phyloP scores from a whole-genome alignment of 2,113 vertebrate species.

The Typhlomys cinereus region DNA sequence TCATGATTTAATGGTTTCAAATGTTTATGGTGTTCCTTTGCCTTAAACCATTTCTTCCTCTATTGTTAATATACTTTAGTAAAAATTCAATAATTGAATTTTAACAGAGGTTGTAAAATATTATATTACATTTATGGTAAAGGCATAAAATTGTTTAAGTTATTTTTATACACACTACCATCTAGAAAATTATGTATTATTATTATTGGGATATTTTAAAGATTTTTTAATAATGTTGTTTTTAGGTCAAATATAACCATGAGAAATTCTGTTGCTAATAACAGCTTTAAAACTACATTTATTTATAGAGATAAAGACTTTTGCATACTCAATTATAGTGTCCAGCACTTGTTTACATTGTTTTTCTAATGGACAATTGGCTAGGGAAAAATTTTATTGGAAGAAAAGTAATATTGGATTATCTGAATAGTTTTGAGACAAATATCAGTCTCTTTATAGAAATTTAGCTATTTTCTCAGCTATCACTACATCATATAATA shows the following conservation, averaged over 20 bases:
- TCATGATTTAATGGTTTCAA: conserved; percentile 53
- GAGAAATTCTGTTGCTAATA: conserved; percentile 49
- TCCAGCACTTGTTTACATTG: conserved; percentile 15
- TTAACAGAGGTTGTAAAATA: conserved; percentile 58
- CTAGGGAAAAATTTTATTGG: conserved; percentile 33
- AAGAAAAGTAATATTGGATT: conserved; percentile 32
- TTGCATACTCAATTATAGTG: background rate
- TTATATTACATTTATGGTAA: conserved; percentile 62
- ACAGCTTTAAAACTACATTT: conserved; percentile 57
- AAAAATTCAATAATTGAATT: conserved; percentile 74
- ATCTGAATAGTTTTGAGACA: conserved; percentile 34
- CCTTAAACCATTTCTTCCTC: conserved; percentile 70
- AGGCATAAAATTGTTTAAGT: too few species aligned
- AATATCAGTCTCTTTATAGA: conserved; percentile 14
- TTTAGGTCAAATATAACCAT: conserved; percentile 49
- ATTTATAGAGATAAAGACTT: conserved; percentile 48
- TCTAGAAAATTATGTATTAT: conserved; percentile 55
- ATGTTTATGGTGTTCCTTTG: conserved; percentile 53
- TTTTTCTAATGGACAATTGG: conserved; percentile 41
- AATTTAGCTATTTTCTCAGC: conserved; percentile 5
- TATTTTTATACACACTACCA: conserved; percentile 1
- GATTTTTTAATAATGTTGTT: conserved; percentile 52
- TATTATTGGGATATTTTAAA: conserved; percentile 37
- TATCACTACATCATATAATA: background rate
- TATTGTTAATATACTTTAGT: conserved; percentile 69